A percentile compares a stretch with the other conserved stretches of the same genome.
phyloP scores from a whole-genome alignment of 2,113 vertebrate genomes.

The Turnix velox region DNA sequence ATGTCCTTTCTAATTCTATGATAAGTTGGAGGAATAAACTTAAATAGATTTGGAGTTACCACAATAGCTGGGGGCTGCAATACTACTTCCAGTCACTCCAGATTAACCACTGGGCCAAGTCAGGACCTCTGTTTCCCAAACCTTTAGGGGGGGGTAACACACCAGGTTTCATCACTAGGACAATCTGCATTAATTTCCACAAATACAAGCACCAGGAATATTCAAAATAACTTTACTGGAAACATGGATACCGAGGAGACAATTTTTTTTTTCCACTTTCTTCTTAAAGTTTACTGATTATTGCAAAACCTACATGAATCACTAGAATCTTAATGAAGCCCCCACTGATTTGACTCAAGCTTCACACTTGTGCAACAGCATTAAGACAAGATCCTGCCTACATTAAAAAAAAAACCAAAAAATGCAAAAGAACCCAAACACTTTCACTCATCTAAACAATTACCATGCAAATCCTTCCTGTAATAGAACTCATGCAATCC shows the following conservation, averaged over 20 bases:
- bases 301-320: not conserved
- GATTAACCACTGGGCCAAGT: not conserved
- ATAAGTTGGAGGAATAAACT: not conserved
- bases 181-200: not conserved
- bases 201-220: not conserved
- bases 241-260: not conserved
- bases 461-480: not conserved
- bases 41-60: not conserved
- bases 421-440: too few species aligned
- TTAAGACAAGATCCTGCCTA: not conserved
- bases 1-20: too few species aligned
- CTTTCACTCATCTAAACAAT: not conserved
- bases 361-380: not conserved
- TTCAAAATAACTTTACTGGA: not conserved
- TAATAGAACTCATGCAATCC: not conserved
- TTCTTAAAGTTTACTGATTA: not conserved
- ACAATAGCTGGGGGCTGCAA: not conserved
- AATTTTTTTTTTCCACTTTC: rapidly evolving
- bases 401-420: not conserved
- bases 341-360: not conserved
- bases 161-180: not conserved
- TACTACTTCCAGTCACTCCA: not conserved
- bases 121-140: not conserved
- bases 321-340: not conserved
- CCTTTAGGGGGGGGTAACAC: not conserved